phyloP scores from a whole-genome alignment of 2,113 vertebrate species.

The Myiozetetes cayanensis region DNA sequence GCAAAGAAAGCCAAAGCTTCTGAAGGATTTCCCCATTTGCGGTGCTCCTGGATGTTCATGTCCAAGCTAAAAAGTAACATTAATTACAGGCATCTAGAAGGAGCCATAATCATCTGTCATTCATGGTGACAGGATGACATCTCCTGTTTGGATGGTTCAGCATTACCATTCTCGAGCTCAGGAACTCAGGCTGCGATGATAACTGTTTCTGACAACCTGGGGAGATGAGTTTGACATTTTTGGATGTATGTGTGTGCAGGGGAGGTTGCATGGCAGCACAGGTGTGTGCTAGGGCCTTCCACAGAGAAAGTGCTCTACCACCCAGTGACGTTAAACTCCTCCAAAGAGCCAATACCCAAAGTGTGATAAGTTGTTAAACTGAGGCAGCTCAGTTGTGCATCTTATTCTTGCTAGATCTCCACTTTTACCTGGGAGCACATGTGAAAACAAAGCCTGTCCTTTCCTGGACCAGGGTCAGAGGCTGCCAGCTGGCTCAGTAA shows the following conservation, averaged over 20 bases:
- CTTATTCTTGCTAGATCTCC: not conserved
- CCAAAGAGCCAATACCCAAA: not conserved
- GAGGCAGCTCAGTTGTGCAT: not conserved
- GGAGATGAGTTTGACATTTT: not conserved
- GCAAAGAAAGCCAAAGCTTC: not conserved
- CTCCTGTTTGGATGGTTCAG: slow-evolving; percentile 31
- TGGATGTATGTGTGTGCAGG: not conserved
- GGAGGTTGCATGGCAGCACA: not conserved
- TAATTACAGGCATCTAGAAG: slow-evolving; percentile 47
- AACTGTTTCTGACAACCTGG: slow-evolving; percentile 6
- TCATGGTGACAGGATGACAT: slow-evolving; percentile 56
- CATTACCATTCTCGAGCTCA: not conserved
- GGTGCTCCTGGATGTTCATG: not conserved
- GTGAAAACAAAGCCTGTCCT: not conserved
- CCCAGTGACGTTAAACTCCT: not conserved
- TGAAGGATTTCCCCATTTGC: not conserved
- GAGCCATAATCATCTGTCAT: slow-evolving; percentile 41
- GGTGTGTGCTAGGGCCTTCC: not conserved
- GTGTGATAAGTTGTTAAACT: not conserved
- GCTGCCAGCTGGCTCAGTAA: not conserved
- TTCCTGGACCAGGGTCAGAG: fast-evolving
- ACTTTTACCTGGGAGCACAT: not conserved
- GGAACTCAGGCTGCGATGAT: not conserved
- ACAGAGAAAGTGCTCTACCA: not conserved
- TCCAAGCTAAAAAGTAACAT: slow-evolving; percentile 24